Percentiles rank a stretch among this genome's conserved stretches.
These are phyloP conservation scores for Aphidoletes aphidimyza DNA, from an alignment of 2,888 invertebrate genomes.

Conservation along the genomic window DNA sequence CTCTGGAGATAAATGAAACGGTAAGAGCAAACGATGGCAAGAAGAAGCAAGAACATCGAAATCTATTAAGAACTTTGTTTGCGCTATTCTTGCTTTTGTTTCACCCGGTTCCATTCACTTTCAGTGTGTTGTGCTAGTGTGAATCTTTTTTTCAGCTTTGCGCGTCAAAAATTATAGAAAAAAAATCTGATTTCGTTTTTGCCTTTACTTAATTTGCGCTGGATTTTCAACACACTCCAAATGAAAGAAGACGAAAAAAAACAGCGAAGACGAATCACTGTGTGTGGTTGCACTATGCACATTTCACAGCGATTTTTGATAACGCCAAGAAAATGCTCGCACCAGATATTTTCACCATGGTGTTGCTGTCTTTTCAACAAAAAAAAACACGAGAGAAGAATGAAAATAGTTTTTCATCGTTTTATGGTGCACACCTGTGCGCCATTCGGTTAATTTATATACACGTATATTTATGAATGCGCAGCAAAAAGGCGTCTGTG, in stretches of 20 bases:
- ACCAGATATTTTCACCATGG: not conserved
- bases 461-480: constrained; percentile 26
- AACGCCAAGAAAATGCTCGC: not conserved
- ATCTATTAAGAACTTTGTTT: constrained; percentile 54
- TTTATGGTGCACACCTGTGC: constrained; percentile 47
- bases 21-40: constrained; percentile 15
- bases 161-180: constrained; percentile 1
- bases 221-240: constrained; percentile 7
- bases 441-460: constrained; percentile 29
- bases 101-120: not conserved
- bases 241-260: too few relatives aligned
- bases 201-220: constrained; percentile 40
- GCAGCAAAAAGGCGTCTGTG: too few relatives aligned
- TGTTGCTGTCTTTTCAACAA: not conserved
- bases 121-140: not conserved
- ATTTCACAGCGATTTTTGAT: not conserved
- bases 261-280: not conserved
- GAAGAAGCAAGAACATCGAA: constrained; percentile 44
- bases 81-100: constrained; percentile 10
- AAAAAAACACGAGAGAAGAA: not conserved
- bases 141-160: not conserved
- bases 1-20: constrained; percentile 39
- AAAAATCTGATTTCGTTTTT: constrained; percentile 28
- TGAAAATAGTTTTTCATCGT: constrained; percentile 18
- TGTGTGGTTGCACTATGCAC: constrained; percentile 34